A percentile compares a stretch with the other conserved stretches of the same genome.
Evolutionary conservation across 2,888 invertebrate genomes (phyloP).

Genomic region (Meliscaeva auricollis): DNA sequence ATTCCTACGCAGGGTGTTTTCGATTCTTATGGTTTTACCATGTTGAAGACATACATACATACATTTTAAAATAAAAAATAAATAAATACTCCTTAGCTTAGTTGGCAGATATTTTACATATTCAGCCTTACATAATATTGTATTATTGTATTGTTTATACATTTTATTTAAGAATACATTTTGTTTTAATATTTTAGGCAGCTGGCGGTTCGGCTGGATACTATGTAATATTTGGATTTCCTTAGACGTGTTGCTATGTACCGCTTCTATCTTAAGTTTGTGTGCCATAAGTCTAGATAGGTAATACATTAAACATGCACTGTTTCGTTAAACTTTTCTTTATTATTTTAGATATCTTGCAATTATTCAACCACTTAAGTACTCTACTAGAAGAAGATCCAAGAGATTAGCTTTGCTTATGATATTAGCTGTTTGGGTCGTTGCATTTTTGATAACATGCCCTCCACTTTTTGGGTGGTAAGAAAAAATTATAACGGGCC

Average conservation of each 20-base stretch:
- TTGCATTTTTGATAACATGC: slow-evolving; percentile 95
- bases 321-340: not conserved
- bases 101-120: too few species aligned
- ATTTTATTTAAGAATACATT: too few species aligned
- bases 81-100: too few species aligned
- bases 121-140: too few species aligned
- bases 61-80: too few species aligned
- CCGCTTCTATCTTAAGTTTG: slow-evolving; percentile 96
- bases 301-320: slow-evolving; percentile 79
- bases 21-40: too few species aligned
- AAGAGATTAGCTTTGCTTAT: slow-evolving; percentile 94
- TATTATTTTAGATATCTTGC: slow-evolving; percentile 90
- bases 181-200: too few species aligned
- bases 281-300: slow-evolving; percentile 96
- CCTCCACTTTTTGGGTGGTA: slow-evolving; percentile 97
- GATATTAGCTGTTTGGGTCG: slow-evolving; percentile 95
- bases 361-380: slow-evolving; percentile 96
- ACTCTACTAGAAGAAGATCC: slow-evolving; percentile 94
- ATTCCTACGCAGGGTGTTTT: too few species aligned
- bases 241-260: slow-evolving; percentile 96
- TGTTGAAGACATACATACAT: too few species aligned
- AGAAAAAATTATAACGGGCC: not conserved
- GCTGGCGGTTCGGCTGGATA: slow-evolving; percentile 95
- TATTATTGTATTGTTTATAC: too few species aligned
- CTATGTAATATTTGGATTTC: slow-evolving; percentile 97